Evolutionary conservation across 2,888 invertebrate genomes (phyloP).

Genomic region (Monoplex corrugatus): DNA sequence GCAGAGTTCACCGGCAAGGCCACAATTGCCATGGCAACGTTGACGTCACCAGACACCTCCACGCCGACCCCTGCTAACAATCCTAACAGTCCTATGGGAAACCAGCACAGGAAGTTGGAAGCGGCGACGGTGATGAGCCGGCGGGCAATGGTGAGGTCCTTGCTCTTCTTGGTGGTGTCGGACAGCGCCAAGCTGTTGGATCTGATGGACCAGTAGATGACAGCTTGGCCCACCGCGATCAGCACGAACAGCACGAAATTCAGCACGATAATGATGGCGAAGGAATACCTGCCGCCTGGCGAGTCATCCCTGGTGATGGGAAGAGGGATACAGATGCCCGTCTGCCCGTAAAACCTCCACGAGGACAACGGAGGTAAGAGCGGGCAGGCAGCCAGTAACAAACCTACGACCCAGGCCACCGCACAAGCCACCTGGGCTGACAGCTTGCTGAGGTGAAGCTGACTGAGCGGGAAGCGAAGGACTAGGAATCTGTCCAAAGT

Average conservation of each 20-base stretch:
- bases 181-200: slow-evolving; percentile 3
- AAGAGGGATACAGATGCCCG: slow-evolving; percentile 12
- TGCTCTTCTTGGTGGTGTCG: neutral
- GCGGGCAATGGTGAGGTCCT: slow-evolving; percentile 5
- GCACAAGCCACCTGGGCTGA: neutral
- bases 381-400: neutral
- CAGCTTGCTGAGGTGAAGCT: neutral
- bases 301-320: neutral
- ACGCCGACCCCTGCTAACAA: neutral
- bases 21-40: slow-evolving; percentile 2
- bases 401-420: neutral
- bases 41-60: neutral
- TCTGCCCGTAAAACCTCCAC: slow-evolving; percentile 12
- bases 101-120: slow-evolving; percentile 2
- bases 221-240: neutral
- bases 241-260: slow-evolving; percentile 31
- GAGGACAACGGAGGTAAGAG: neutral
- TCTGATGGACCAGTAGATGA: neutral
- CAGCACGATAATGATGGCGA: slow-evolving; percentile 27
- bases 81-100: neutral
- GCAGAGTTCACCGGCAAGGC: slow-evolving; percentile 25
- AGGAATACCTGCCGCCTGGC: neutral
- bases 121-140: slow-evolving; percentile 27
- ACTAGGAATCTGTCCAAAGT: slow-evolving; percentile 27
- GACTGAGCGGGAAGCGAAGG: neutral